These are phyloP conservation scores for Sebastes alutus DNA, from an alignment of 2,797 vertebrate genomes.

Conservation along the genomic window DNA sequence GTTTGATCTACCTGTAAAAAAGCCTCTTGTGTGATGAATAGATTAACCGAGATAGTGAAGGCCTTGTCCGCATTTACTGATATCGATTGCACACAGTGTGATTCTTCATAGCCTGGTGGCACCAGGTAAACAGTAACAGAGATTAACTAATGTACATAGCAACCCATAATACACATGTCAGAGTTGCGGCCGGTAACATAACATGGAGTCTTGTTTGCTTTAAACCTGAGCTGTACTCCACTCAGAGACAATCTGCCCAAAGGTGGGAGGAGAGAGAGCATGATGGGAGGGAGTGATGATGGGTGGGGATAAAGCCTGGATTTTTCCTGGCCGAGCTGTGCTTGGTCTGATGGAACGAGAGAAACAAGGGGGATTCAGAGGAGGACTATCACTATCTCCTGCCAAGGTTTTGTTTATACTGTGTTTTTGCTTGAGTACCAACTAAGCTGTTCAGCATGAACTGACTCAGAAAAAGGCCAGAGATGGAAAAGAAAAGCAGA, in stretches of 20 bases:
- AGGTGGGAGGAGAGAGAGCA: conserved; percentile 25
- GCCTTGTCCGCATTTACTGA: not conserved
- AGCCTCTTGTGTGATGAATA: conserved; percentile 35
- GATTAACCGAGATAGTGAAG: not conserved
- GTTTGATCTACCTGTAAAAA: conserved; percentile 46
- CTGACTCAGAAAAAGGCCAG: conserved; percentile 20
- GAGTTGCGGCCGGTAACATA: conserved; percentile 7
- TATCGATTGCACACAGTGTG: not conserved
- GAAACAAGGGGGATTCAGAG: conserved; percentile 6
- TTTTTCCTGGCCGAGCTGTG: conserved; percentile 28
- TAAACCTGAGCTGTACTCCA: conserved; percentile 18
- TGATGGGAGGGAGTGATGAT: conserved; percentile 15
- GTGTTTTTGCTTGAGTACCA: conserved; percentile 29
- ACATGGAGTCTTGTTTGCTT: conserved; percentile 6
- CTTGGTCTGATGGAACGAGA: conserved; percentile 31
- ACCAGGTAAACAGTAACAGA: not conserved
- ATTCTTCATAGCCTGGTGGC: not conserved
- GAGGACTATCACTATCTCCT: conserved; percentile 20
- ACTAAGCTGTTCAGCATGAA: conserved; percentile 54
- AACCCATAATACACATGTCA: conserved; percentile 15
- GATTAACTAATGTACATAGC: conserved; percentile 1
- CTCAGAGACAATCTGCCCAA: conserved; percentile 24
- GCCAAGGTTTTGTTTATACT: conserved; percentile 60
- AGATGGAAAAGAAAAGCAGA: conserved; percentile 20
- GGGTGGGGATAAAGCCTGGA: conserved; percentile 16